phyloP scores from a whole-genome alignment of 1,140 invertebrate genomes.

The Cataglyphis hispanica region DNA sequence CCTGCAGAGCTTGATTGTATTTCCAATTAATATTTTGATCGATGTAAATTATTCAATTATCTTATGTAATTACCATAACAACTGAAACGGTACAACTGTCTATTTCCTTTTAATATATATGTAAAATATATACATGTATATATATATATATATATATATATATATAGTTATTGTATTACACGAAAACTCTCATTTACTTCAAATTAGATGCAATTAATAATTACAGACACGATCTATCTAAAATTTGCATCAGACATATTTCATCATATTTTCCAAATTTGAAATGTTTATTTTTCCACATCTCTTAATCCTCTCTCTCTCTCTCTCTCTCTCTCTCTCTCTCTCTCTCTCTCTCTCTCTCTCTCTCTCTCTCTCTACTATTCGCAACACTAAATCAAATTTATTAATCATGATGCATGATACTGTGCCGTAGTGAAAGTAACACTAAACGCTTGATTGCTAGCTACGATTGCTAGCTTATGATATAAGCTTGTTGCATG shows the following conservation, averaged over 20 bases:
- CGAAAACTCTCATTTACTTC: slow-evolving; percentile 3
- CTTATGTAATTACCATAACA: slow-evolving; percentile 57
- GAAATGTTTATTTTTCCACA: not conserved
- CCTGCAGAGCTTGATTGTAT: slow-evolving; percentile 40
- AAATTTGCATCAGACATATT: slow-evolving; percentile 9
- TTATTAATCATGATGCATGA: not conserved
- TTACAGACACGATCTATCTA: not conserved
- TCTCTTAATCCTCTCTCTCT: not conserved
- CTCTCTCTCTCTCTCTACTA: too few species aligned
- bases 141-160: not conserved
- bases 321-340: too few species aligned
- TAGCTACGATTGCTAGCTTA: slow-evolving; percentile 8
- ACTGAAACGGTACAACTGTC: slow-evolving; percentile 6
- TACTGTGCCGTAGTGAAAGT: not conserved
- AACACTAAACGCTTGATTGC: slow-evolving; percentile 8
- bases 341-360: too few species aligned
- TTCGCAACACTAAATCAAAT: slow-evolving; percentile 2
- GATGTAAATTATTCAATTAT: slow-evolving; percentile 61
- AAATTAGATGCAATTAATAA: slow-evolving; percentile 10
- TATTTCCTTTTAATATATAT: slow-evolving; percentile 16
- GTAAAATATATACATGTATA: slow-evolving; percentile 8
- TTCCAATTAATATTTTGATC: slow-evolving; percentile 61
- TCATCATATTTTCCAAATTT: slow-evolving; percentile 14
- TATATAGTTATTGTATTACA: slow-evolving; percentile 1
- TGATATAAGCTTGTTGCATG: slow-evolving; percentile 32